phyloP scores from a whole-genome alignment of 2,113 vertebrate species.

The Collichthys lucidus region DNA sequence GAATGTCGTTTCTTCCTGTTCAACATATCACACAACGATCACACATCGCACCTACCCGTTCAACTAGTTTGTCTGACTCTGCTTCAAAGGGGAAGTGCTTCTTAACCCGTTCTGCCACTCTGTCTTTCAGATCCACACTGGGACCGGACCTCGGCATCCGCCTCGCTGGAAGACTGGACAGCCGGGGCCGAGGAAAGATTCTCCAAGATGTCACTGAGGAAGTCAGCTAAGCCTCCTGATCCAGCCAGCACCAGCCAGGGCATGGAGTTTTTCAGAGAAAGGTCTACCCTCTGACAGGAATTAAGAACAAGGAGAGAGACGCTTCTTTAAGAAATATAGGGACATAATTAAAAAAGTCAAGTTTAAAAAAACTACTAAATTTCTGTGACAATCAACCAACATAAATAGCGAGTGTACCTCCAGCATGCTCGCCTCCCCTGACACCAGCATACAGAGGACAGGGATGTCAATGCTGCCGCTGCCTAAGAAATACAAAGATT shows the following conservation, averaged over 20 bases:
- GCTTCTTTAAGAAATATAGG: neutral
- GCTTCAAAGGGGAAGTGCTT: conserved; percentile 78
- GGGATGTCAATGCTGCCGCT: conserved; percentile 92
- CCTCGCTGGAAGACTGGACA: conserved; percentile 65
- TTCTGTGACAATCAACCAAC: neutral
- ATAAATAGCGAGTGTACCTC: conserved; percentile 78
- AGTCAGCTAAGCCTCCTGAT: conserved; percentile 89
- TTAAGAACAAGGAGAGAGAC: neutral
- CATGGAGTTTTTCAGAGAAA: conserved; percentile 84
- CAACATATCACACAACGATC: neutral
- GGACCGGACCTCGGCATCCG: conserved; percentile 54
- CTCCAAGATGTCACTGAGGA: conserved; percentile 86
- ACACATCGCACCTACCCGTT: conserved; percentile 71
- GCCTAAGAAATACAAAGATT: conserved; percentile 71
- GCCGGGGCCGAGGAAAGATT: conserved; percentile 66
- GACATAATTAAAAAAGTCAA: neutral
- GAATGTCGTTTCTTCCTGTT: neutral
- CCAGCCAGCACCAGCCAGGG: conserved; percentile 91
- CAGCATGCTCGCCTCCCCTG: conserved; percentile 85
- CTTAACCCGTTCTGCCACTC: conserved; percentile 77
- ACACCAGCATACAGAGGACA: conserved; percentile 89
- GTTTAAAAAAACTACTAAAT: neutral
- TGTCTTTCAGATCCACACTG: conserved; percentile 72
- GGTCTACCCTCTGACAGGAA: conserved; percentile 82
- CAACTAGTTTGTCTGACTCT: conserved; percentile 79